Evolutionary conservation across 1,140 invertebrate genomes (phyloP).

Genomic region (Ptiloglossa arizonensis): DNA sequence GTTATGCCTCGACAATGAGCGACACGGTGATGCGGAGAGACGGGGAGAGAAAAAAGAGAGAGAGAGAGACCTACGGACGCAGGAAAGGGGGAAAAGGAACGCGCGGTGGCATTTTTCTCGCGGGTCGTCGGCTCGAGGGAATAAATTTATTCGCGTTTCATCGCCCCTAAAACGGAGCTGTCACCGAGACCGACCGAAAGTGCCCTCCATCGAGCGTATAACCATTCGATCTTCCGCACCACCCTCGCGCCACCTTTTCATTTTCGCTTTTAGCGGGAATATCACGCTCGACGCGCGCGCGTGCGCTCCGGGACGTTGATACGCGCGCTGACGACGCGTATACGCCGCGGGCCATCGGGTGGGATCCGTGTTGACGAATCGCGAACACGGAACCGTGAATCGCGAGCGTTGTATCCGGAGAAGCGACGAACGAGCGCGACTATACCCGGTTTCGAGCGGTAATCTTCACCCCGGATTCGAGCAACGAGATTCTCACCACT

Average conservation of each 20-base stretch:
- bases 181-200: constrained; percentile 19
- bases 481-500: too few species aligned
- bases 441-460: too few species aligned
- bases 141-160: constrained; percentile 40
- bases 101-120: constrained; percentile 38
- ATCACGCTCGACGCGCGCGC: too few species aligned
- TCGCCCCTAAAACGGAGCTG: background rate
- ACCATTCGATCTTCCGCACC: background rate
- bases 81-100: background rate
- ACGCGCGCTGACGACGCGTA: background rate
- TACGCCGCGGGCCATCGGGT: background rate
- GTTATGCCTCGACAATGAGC: constrained; percentile 6
- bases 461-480: too few species aligned
- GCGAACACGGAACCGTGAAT: too few species aligned
- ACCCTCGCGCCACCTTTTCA: background rate
- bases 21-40: too few species aligned
- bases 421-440: too few species aligned
- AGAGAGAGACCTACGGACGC: too few species aligned
- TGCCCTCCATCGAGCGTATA: background rate
- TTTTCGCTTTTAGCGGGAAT: background rate
- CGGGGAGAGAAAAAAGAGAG: too few species aligned
- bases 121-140: background rate
- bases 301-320: background rate
- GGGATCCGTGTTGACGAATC: too few species aligned
- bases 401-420: too few species aligned